A percentile compares a stretch with the other conserved stretches of the same genome.
phyloP scores from a whole-genome alignment of 2,797 vertebrate genomes.

The Lutjanus argentimaculatus region DNA sequence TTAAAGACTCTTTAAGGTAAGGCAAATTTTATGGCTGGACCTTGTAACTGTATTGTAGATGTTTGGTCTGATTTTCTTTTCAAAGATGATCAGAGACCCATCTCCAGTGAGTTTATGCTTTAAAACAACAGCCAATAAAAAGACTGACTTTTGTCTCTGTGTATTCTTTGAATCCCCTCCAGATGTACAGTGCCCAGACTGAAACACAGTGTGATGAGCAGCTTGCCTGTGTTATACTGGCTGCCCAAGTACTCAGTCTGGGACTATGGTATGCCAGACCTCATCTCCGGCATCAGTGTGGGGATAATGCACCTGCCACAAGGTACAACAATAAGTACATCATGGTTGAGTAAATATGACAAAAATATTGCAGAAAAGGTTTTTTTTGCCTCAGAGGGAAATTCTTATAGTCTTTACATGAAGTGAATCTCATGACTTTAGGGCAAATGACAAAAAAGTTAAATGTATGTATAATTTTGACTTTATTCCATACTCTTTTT shows the following conservation, averaged over 20 bases:
- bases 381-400: background rate
- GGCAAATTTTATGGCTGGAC: background rate
- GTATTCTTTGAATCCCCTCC: conserved; percentile 21
- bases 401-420: background rate
- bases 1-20: conserved; percentile 85
- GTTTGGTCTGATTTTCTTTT: background rate
- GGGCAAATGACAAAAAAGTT: background rate
- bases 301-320: conserved; percentile 99
- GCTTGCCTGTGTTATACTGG: conserved; percentile 92
- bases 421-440: background rate
- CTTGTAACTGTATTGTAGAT: background rate
- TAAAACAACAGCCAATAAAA: background rate
- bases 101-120: background rate
- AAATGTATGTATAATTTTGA: background rate
- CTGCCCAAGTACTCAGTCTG: conserved; percentile 93
- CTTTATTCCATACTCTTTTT: too few species aligned
- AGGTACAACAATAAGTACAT: conserved; percentile 82
- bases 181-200: conserved; percentile 88
- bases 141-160: background rate
- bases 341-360: background rate
- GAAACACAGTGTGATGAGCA: conserved; percentile 82
- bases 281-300: conserved; percentile 94
- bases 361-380: background rate
- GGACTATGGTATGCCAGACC: conserved; percentile 94
- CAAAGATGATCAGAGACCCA: background rate